Evolutionary conservation across 2,797 vertebrate species (phyloP).

Genomic region (Danio albolineatus): DNA sequence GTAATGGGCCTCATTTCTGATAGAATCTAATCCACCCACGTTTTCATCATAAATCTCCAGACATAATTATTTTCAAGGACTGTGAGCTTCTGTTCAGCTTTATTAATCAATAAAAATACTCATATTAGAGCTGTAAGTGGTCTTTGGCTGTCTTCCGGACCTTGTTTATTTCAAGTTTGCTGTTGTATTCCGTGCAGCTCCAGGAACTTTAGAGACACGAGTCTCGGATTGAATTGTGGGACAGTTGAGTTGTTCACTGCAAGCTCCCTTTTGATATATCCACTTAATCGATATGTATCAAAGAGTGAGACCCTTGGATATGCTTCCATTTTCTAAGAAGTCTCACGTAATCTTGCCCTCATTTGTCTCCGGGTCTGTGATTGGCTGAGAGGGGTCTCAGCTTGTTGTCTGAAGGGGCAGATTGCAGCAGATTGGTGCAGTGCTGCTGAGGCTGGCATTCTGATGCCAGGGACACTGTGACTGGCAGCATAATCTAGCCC

Average conservation of each 20-base stretch:
- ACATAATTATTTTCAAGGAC: conserved; percentile 51
- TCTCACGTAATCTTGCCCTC: conserved; percentile 31
- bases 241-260: conserved; percentile 30
- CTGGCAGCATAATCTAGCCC: conserved; percentile 58
- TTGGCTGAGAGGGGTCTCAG: conserved; percentile 38
- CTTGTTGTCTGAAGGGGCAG: conserved; percentile 55
- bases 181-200: conserved; percentile 49
- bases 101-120: conserved; percentile 50
- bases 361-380: conserved; percentile 26
- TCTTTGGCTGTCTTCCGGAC: conserved; percentile 54
- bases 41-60: conserved; percentile 45
- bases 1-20: conserved; percentile 29
- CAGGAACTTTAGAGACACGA: conserved; percentile 15
- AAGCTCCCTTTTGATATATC: conserved; percentile 16
- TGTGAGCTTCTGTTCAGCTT: conserved; percentile 29
- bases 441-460: conserved; percentile 53
- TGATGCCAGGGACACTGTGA: conserved; percentile 51
- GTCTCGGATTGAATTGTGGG: not conserved
- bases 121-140: conserved; percentile 38
- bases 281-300: conserved; percentile 2
- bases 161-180: conserved; percentile 36
- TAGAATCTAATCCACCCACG: conserved; percentile 33
- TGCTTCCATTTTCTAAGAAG: conserved; percentile 4
- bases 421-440: conserved; percentile 57
- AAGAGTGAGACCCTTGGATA: conserved; percentile 8